Evolutionary conservation across 2,113 vertebrate genomes (phyloP).

Genomic region (Takifugu flavidus): DNA sequence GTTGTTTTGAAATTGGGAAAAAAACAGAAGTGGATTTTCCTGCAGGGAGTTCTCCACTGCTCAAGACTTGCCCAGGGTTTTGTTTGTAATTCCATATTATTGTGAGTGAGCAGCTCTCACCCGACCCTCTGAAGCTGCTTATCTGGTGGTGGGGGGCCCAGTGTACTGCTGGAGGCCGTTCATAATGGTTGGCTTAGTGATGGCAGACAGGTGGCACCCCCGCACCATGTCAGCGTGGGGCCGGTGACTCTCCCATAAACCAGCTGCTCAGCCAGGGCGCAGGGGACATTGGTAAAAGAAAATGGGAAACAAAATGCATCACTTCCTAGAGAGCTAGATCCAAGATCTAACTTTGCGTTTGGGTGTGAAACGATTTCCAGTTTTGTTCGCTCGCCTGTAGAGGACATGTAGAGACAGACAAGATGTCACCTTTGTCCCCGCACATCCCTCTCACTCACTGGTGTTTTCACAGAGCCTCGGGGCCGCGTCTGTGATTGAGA

Average conservation of each 20-base stretch:
- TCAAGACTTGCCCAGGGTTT: conserved; percentile 32
- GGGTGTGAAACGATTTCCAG: background rate
- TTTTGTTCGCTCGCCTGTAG: conserved; percentile 28
- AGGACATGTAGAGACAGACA: conserved; percentile 36
- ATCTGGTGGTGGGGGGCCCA: conserved; percentile 39
- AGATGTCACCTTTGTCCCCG: conserved; percentile 20
- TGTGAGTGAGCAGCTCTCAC: conserved; percentile 48
- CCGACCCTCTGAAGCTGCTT: conserved; percentile 60
- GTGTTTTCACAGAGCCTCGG: conserved; percentile 37
- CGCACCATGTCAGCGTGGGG: conserved; percentile 16
- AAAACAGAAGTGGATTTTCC: conserved; percentile 3
- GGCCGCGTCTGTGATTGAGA: conserved; percentile 46
- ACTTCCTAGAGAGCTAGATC: background rate
- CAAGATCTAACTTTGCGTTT: background rate
- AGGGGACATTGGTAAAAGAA: conserved; percentile 3
- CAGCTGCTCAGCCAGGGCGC: conserved; percentile 6
- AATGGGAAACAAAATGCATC: background rate
- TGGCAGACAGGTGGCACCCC: conserved; percentile 21
- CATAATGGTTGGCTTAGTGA: conserved; percentile 52
- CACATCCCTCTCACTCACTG: conserved; percentile 35
- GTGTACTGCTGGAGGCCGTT: conserved; percentile 39
- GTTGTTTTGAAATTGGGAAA: conserved; percentile 2
- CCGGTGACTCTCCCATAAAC: conserved; percentile 18
- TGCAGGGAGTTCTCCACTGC: conserved; percentile 11
- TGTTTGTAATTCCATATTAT: conserved; percentile 52